Conservation (phyloP, 2,888 invertebrate species). For the Zhuqinia jingwanae region DNA sequence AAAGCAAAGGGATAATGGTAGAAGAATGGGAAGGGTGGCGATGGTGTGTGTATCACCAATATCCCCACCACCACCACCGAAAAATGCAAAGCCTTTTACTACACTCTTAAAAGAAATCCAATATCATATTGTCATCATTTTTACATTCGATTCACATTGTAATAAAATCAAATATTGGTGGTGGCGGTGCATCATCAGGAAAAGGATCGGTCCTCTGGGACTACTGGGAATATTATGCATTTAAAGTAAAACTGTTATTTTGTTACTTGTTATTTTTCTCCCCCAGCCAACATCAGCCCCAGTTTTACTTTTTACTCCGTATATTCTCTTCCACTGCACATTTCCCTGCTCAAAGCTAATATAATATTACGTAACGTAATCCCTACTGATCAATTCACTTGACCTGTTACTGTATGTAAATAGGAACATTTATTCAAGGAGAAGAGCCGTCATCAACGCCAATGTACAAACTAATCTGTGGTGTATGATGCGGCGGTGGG, state of each 20-base stretch:
- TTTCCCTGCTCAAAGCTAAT: constrained; percentile 12
- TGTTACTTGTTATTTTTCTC: background rate
- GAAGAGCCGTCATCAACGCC: constrained; percentile 61
- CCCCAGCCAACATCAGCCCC: no score
- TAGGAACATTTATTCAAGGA: constrained; percentile 25
- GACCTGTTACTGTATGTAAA: constrained; percentile 61
- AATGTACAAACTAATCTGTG: constrained; percentile 60
- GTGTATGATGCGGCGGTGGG: constrained; percentile 9
- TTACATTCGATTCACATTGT: constrained; percentile 67
- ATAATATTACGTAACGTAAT: constrained; percentile 44
- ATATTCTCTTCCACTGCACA: background rate
- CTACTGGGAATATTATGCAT: background rate
- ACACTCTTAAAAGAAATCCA: constrained; percentile 19
- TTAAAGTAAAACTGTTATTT: constrained; percentile 5
- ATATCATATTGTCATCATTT: constrained; percentile 59
- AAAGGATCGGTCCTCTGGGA: constrained; percentile 46
- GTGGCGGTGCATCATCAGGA: background rate
- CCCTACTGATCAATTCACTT: constrained; percentile 71
- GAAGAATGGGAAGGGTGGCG: constrained; percentile 46
- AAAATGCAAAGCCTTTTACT: constrained; percentile 18
- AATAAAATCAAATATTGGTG: constrained; percentile 59
- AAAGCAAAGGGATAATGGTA: background rate
- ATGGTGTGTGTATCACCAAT: background rate
- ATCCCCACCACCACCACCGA: constrained; percentile 7
- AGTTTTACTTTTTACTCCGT: no score